Evolutionary conservation across 1,140 invertebrate genomes (phyloP).

Genomic region (Dreissena rostriformis): DNA sequence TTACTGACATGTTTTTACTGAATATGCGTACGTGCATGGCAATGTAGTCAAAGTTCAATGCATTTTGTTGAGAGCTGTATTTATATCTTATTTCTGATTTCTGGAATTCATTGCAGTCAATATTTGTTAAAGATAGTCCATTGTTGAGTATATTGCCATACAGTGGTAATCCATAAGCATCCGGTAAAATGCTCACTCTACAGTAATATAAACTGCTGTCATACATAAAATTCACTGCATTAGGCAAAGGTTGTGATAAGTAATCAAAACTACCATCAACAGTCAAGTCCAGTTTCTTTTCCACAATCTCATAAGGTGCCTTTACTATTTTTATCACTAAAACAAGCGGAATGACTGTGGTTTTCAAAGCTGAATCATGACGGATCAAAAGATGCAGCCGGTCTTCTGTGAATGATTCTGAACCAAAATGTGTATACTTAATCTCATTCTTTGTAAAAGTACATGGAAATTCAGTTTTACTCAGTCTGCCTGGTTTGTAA

Average conservation of each 20-base stretch:
- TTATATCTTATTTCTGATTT: constrained; percentile 77
- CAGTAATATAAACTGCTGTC: constrained; percentile 72
- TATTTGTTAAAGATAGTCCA: constrained; percentile 64
- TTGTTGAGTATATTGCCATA: constrained; percentile 79
- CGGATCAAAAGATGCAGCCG: constrained; percentile 77
- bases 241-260: constrained; percentile 70
- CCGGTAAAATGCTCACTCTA: constrained; percentile 74
- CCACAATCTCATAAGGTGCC: constrained; percentile 76
- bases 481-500: constrained; percentile 77
- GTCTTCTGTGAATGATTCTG: constrained; percentile 73
- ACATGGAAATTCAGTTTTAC: constrained; percentile 78
- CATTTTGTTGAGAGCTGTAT: constrained; percentile 71
- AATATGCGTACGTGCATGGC: constrained; percentile 78
- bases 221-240: constrained; percentile 75
- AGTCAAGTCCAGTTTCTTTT: constrained; percentile 75
- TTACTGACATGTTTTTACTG: constrained; percentile 69
- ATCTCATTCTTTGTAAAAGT: constrained; percentile 78
- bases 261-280: constrained; percentile 73
- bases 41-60: constrained; percentile 78
- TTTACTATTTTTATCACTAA: constrained; percentile 75
- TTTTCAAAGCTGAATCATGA: constrained; percentile 79
- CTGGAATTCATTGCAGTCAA: constrained; percentile 80
- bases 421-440: constrained; percentile 80
- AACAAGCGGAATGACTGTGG: constrained; percentile 80
- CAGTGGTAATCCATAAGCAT: constrained; percentile 72